Conservation (phyloP, 2,888 invertebrate genomes). For the Cephus spinipes region DNA sequence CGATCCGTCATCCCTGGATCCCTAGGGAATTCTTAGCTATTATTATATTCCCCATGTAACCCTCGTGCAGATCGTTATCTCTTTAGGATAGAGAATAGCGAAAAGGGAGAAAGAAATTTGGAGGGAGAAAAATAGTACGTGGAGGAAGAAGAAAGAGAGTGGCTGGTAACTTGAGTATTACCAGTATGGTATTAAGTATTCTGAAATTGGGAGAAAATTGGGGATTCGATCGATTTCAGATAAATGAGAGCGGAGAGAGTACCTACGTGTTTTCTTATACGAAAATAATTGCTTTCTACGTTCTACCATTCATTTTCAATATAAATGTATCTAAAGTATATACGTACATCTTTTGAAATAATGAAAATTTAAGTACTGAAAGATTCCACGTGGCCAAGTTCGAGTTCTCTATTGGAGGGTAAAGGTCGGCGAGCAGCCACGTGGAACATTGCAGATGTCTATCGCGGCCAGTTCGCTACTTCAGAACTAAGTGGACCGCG, state of each 20-base stretch:
- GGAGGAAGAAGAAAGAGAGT: not conserved
- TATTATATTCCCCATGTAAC: slow-evolving; percentile 52
- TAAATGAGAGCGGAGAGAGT: not conserved
- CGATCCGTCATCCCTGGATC: slow-evolving; percentile 43
- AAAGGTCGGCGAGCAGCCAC: not conserved
- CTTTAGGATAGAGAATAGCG: not conserved
- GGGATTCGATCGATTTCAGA: not conserved
- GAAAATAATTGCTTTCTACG: not conserved
- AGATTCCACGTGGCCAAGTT: not conserved
- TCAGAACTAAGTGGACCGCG: slow-evolving; percentile 57
- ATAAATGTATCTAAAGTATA: not conserved
- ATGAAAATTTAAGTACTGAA: not conserved
- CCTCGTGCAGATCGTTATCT: slow-evolving; percentile 41
- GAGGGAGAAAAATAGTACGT: not conserved
- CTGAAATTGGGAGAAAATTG: not conserved
- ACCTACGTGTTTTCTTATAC: not conserved
- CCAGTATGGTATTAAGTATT: not conserved
- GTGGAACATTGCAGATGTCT: slow-evolving; percentile 53
- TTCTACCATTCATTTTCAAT: not conserved
- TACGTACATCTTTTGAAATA: not conserved
- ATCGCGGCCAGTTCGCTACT: slow-evolving; percentile 47
- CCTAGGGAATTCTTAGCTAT: slow-evolving; percentile 52
- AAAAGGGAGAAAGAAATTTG: not conserved
- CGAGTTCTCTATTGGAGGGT: not conserved
- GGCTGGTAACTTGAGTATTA: not conserved